Evolutionary conservation across 2,888 invertebrate genomes (phyloP).

Genomic region (Buathra laborator): DNA sequence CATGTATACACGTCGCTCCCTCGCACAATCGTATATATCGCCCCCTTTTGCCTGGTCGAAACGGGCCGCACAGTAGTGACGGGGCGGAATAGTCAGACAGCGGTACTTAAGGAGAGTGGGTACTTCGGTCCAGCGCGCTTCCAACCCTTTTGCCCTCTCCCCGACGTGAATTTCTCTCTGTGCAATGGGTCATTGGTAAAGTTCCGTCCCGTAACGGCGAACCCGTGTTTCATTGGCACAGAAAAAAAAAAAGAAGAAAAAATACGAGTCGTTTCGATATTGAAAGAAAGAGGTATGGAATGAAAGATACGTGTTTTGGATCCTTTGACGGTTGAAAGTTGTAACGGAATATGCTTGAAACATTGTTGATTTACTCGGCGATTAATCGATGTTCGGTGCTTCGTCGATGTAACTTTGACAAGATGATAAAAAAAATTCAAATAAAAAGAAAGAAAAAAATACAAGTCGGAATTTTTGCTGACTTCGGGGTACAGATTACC

Average conservation of each 20-base stretch:
- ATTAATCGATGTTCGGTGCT: not conserved
- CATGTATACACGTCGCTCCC: slow-evolving; percentile 44
- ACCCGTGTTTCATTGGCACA: slow-evolving; percentile 43
- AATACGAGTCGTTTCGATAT: slow-evolving; percentile 25
- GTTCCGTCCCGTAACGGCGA: slow-evolving; percentile 43
- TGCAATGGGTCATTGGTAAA: slow-evolving; percentile 62
- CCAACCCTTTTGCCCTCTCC: slow-evolving; percentile 44
- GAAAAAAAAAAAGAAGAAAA: not conserved
- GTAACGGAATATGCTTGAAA: not conserved
- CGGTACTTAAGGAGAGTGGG: slow-evolving; percentile 68
- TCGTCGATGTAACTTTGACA: not conserved
- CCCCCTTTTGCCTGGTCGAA: slow-evolving; percentile 51
- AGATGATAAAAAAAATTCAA: too few relatives aligned
- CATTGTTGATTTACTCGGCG: not conserved
- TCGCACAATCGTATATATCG: slow-evolving; percentile 57
- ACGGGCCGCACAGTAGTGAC: slow-evolving; percentile 67
- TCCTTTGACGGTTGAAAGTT: slow-evolving; percentile 4
- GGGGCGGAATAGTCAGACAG: slow-evolving; percentile 67
- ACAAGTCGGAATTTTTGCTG: not conserved
- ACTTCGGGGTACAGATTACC: slow-evolving; percentile 16
- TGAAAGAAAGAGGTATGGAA: slow-evolving; percentile 9
- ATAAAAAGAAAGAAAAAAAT: not conserved
- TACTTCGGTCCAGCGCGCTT: slow-evolving; percentile 68
- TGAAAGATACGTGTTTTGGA: not conserved
- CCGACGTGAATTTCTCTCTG: slow-evolving; percentile 53